Percentiles rank a stretch among this genome's conserved stretches.
These are phyloP conservation scores for Pongo abelii DNA, from an alignment of 2,113 vertebrate species.

Conservation along the genomic window DNA sequence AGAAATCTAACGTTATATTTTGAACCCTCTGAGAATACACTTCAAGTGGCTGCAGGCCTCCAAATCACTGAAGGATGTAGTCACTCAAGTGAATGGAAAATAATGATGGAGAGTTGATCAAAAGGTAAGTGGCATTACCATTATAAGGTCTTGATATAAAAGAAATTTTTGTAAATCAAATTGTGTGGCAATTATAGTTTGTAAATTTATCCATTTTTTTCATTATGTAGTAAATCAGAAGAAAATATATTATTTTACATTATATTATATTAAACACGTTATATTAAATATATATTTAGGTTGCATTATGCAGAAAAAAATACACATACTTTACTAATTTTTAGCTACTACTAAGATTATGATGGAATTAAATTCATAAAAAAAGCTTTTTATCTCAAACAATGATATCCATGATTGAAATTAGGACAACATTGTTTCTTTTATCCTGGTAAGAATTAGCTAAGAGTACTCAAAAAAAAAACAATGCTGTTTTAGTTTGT, in stretches of 20 bases:
- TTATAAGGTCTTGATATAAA: neutral
- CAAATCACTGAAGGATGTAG: slow-evolving; percentile 14
- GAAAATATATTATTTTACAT: neutral
- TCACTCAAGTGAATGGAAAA: neutral
- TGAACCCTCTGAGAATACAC: slow-evolving; percentile 41
- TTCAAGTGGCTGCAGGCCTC: slow-evolving; percentile 34
- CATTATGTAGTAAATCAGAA: neutral
- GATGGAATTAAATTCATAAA: neutral
- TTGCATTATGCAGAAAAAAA: neutral
- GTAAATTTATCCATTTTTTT: neutral
- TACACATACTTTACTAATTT: neutral
- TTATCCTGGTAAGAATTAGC: neutral
- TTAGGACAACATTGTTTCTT: neutral
- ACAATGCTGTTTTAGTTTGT: neutral
- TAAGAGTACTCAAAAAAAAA: neutral
- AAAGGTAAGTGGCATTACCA: neutral
- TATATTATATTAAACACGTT: neutral
- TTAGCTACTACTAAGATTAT: neutral
- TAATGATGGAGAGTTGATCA: neutral
- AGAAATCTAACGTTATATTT: slow-evolving; percentile 65
- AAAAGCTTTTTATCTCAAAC: neutral
- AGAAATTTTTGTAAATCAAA: neutral
- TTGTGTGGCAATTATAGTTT: neutral
- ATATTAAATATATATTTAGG: neutral
- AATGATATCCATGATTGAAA: neutral